Base-by-base conservation (phyloP, 2,888 invertebrate species). In the Pedicia rivosa region DNA sequence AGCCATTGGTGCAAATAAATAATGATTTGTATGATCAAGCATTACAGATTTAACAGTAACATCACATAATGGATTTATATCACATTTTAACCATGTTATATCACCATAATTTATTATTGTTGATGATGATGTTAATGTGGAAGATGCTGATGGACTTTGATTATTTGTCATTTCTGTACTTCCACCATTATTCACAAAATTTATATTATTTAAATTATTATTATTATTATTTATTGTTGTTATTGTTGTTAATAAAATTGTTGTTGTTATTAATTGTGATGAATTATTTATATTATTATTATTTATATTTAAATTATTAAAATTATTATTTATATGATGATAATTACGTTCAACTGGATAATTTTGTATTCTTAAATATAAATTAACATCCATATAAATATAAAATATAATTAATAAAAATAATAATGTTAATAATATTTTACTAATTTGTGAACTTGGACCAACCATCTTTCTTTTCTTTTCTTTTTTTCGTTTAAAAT, bases 1-100 rank as follows among this genome's bases (percentile, higher is more conserved):
- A n/a, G 82, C 80, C 30, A 81, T 55, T 0, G 88, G 88, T 2
- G 78, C 78, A 50, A 86, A 77, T 14, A 88, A 62, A 51, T 86
- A 90, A 50, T 83, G 81, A 53, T 86, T 87, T 4, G 79, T 70
- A 43, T 82, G 84, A 54, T 88, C 88, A 34, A 84, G 63, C 65
- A 87, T 71, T 37, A 88, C 56, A 2, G 78, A 78, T 59, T 90
- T 90, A 1, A 84, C 79, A 0, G 86, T 86, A 2, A 88, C 74
- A 47, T 78, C 73, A 52, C 83, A 83, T 12, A 82, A 53, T 0
- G 84, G 83, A 48, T 80, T 78, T 20, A 80, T 65, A 31, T 67
- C 67, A 50, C 82, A 82, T 13, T 72, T 68, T n/a, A 81, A 52
- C 71, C 73, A 70, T 1, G 65, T 66, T 0, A 61, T 61, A 19